phyloP scores from a whole-genome alignment of 2,797 vertebrate species.

The Rhinatrema bivittatum region DNA sequence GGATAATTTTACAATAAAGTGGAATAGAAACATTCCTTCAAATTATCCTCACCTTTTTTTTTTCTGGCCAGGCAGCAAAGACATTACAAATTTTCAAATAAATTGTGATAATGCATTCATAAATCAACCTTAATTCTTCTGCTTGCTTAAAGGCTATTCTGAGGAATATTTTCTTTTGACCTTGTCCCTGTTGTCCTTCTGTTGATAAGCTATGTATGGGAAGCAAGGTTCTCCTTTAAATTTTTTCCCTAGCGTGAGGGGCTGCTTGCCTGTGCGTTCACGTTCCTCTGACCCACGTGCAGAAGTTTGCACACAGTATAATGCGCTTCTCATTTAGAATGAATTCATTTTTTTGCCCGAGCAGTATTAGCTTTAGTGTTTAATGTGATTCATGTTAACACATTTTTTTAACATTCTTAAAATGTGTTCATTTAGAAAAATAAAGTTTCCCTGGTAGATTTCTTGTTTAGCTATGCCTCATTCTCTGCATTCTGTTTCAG shows the following conservation, averaged over 20 bases:
- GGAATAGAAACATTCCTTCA: conserved; percentile 60
- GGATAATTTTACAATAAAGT: conserved; percentile 88
- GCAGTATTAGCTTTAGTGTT: too few relatives aligned
- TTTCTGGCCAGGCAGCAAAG: conserved; percentile 50
- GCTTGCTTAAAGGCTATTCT: conserved; percentile 45
- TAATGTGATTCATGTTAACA: too few relatives aligned
- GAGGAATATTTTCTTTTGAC: conserved; percentile 51
- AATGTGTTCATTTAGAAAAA: too few relatives aligned
- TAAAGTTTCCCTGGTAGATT: too few relatives aligned
- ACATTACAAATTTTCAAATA: conserved; percentile 66
- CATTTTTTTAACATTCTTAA: too few relatives aligned
- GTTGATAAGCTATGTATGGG: conserved; percentile 3
- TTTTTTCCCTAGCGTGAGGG: too few relatives aligned
- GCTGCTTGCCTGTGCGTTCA: not conserved
- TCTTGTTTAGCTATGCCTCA: accelerated
- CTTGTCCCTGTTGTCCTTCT: conserved; percentile 57
- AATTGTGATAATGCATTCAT: conserved; percentile 69
- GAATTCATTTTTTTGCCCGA: too few relatives aligned
- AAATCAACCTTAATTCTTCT: conserved; percentile 65
- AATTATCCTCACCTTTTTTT: conserved; percentile 47
- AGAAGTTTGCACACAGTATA: too few relatives aligned
- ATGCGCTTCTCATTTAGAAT: too few relatives aligned
- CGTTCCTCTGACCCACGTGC: not conserved
- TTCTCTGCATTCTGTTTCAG: not conserved
- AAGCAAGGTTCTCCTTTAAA: too few relatives aligned